Evolutionary conservation across 2,113 vertebrate genomes (phyloP).

Genomic region (Maccullochella peelii): DNA sequence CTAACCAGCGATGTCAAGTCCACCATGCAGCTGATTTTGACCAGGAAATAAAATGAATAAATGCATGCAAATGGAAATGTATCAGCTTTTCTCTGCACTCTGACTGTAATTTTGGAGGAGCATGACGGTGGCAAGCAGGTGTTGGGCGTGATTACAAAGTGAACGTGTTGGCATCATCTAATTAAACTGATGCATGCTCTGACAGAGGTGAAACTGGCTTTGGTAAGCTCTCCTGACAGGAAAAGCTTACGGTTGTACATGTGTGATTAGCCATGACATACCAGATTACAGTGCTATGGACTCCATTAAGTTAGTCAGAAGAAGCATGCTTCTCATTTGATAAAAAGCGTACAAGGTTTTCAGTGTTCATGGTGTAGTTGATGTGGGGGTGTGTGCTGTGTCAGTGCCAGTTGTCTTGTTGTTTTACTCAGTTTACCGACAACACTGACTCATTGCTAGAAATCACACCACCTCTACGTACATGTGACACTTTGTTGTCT

Average conservation of each 20-base stretch:
- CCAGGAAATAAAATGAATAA: neutral
- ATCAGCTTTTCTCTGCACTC: neutral
- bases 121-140: neutral
- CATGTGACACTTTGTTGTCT: constrained; percentile 15
- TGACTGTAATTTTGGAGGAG: constrained; percentile 14
- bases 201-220: constrained; percentile 4
- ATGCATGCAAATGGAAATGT: constrained; percentile 20
- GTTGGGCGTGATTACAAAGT: constrained; percentile 30
- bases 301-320: neutral
- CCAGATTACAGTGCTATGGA: neutral
- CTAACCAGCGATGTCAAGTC: neutral
- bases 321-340: constrained; percentile 1
- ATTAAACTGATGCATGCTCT: constrained; percentile 44
- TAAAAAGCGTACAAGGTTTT: neutral
- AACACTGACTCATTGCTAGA: constrained; percentile 30
- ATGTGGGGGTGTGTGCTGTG: constrained; percentile 21
- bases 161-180: constrained; percentile 41
- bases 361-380: neutral
- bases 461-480: constrained; percentile 24
- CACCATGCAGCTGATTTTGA: neutral
- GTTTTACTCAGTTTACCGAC: constrained; percentile 21
- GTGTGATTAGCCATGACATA: constrained; percentile 13
- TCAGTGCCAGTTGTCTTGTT: constrained; percentile 32
- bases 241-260: neutral
- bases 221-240: neutral